Percentiles rank a stretch among this genome's conserved stretches.
phyloP scores from a whole-genome alignment of 2,113 vertebrate genomes.

The Myiopsitta monachus region DNA sequence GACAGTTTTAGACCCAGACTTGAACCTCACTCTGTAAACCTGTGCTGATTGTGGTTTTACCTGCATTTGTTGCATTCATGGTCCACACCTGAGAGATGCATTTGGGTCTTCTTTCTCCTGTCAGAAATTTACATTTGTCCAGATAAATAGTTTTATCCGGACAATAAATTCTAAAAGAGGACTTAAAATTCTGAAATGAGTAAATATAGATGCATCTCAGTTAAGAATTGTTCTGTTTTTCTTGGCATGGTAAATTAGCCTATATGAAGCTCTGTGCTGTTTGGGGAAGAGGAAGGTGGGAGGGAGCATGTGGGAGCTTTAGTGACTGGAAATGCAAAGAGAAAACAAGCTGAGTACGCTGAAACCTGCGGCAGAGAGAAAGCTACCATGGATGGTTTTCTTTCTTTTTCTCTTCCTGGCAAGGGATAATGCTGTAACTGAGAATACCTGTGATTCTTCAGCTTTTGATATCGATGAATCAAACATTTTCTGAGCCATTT shows the following conservation, averaged over 20 bases:
- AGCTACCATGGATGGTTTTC: background rate
- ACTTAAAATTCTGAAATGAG: background rate
- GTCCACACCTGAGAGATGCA: background rate
- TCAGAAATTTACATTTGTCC: background rate
- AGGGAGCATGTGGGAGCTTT: constrained; percentile 18
- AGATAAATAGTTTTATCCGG: background rate
- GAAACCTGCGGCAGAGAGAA: background rate
- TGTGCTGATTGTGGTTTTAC: background rate
- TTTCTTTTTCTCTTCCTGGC: background rate
- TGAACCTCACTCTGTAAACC: background rate
- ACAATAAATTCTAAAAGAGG: background rate
- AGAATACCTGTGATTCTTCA: background rate
- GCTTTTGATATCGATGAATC: constrained; percentile 14
- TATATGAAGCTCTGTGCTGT: constrained; percentile 1
- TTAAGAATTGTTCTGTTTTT: background rate
- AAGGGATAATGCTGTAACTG: background rate
- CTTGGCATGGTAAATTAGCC: background rate
- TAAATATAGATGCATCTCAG: constrained; percentile 18
- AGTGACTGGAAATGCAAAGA: constrained; percentile 69
- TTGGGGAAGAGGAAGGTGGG: constrained; percentile 51
- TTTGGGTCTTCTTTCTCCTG: background rate
- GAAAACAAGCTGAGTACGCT: background rate
- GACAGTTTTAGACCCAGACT: background rate
- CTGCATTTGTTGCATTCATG: background rate
- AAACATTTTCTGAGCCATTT: constrained; percentile 3